Conservation (phyloP, 2,888 invertebrate species). For the Agrypnus murinus region DNA sequence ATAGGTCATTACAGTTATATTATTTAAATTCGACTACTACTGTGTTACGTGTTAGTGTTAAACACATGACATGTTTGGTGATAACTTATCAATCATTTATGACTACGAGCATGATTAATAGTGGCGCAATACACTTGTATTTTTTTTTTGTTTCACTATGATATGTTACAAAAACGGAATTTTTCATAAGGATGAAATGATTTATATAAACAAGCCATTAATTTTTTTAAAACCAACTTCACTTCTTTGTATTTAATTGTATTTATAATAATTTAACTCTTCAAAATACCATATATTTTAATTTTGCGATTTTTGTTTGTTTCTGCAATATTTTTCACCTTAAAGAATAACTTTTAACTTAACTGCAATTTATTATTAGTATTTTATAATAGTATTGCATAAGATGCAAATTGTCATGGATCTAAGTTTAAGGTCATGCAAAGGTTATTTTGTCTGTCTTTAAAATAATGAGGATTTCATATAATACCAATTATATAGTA, state of each 20-base stretch:
- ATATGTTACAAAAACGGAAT: too few species aligned
- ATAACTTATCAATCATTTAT: not conserved
- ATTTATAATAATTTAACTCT: too few species aligned
- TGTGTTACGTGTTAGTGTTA: not conserved
- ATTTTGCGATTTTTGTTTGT: too few species aligned
- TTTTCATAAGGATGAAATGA: too few species aligned
- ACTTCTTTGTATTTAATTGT: too few species aligned
- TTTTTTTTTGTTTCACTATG: too few species aligned
- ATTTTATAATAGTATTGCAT: constrained; percentile 3
- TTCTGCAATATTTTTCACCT: too few species aligned
- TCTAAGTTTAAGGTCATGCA: constrained; percentile 33
- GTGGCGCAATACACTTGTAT: not conserved
- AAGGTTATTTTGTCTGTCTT: constrained; percentile 15
- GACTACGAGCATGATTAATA: not conserved
- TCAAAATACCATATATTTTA: too few species aligned
- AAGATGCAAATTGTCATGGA: constrained; percentile 29
- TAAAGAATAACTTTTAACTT: too few species aligned
- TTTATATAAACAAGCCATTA: too few species aligned
- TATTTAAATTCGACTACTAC: not conserved
- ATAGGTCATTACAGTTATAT: not conserved
- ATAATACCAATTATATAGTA: not conserved
- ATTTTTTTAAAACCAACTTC: too few species aligned
- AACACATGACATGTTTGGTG: not conserved
- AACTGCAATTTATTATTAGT: constrained; percentile 7
- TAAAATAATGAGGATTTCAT: constrained; percentile 2